Evolutionary conservation across 1,140 invertebrate genomes (phyloP), one percentile per base, ranked within the genome.

Genomic region (Lamellibrachia luymesi): DNA sequence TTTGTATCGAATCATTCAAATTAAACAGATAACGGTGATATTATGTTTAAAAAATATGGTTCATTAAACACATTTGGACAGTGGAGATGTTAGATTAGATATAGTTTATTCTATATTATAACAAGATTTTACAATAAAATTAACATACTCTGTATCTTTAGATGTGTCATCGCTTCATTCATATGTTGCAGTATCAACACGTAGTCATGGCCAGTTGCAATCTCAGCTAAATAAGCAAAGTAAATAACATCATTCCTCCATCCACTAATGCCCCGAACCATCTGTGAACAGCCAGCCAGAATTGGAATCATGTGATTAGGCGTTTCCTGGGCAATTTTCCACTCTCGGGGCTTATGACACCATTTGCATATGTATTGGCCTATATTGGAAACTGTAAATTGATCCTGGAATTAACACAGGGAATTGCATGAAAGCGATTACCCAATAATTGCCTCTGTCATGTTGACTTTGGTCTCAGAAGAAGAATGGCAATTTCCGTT

Each of bases 401-500:
- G 64, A 80, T 80, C 64, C 13, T 80, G 6, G 64, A 80, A 80
- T 80, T 80, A 80, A 80, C 64, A 80, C 64, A 0, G 13, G 2
- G 64, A 80, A 80, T 80, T 80, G 64, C 64, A 80, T 80, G 64
- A 80, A 80, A 80, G 13, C 25, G 64, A 80, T 80, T 80, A 80
- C 64, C 64, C 64, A 80, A 80, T 80, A 80, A 80, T 80, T 80
- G 64, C 13, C 8, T 2, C 64, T 80, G 64, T 80, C 64, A 22
- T 80, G 64, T 80, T 80, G 64, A 80, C 64, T 80, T 80, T 80
- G 8, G 5, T 4, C 64, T 22, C 64, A 80, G 13, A 80, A 80
- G 64, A 80, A 80, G 64, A 80, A 80, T 80, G 64, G 64, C 64
- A 80, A 80, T 80, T 80, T 80, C 64, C 64, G 64, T 80, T 80